Conservation (phyloP, 2,888 invertebrate genomes). For the Synergus laeviventris region DNA sequence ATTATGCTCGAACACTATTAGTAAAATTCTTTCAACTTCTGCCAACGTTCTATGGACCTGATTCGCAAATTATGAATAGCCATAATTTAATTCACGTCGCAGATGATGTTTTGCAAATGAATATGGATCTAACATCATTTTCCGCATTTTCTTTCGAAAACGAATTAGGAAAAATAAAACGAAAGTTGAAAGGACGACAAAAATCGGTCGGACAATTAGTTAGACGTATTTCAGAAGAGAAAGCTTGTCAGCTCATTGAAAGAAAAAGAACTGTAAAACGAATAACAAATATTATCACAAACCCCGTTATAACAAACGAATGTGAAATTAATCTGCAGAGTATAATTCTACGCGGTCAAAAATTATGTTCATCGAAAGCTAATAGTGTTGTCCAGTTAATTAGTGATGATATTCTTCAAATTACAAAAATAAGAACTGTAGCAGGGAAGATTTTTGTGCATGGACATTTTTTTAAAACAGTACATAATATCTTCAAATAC, state of each 20-base stretch:
- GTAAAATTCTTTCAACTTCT: conserved; percentile 44
- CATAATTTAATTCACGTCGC: conserved; percentile 53
- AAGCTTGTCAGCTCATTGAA: no score
- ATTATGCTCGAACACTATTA: conserved; percentile 45
- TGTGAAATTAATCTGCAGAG: not conserved
- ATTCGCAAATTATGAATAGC: conserved; percentile 50
- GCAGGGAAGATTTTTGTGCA: not conserved
- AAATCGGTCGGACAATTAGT: no score
- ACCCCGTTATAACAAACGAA: not conserved
- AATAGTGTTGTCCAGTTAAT: not conserved
- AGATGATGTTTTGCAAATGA: conserved; percentile 46
- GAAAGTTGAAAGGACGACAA: no score
- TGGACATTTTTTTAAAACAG: not conserved
- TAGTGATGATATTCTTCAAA: not conserved
- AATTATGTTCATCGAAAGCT: not conserved
- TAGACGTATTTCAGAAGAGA: no score
- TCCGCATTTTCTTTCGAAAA: no score
- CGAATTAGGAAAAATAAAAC: no score
- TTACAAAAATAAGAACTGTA: not conserved
- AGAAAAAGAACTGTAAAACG: not conserved
- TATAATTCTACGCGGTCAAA: not conserved
- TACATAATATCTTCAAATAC: not conserved
- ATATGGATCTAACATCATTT: no score
- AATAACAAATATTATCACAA: not conserved
- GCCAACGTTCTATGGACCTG: conserved; percentile 49